Base-by-base conservation (phyloP, 2,888 invertebrate species). In the Caenorhabditis uteleia region DNA sequence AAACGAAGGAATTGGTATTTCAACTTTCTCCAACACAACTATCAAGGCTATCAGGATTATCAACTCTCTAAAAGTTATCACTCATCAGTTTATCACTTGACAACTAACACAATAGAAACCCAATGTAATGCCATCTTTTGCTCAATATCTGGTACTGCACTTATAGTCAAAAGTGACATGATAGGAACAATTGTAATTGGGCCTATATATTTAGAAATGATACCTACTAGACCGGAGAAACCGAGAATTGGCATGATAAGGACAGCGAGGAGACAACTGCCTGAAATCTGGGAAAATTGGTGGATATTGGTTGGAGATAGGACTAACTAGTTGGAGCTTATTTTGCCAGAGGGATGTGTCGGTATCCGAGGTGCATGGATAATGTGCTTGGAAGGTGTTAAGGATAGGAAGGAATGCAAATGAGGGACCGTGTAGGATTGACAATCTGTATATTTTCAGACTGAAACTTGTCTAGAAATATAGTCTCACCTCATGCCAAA, bases 331-430 rank as follows among this genome's bases (percentile, higher is more conserved):
- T 34, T 58, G 62, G 18, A 66, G 36, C 48, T 51, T 59, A 25
- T 54, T 44, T 23, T 26, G 47, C 66, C 66, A 66, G 4, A 38
- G 12, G 12, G 16, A 51, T 6, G 47, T 46, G 21, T 58, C 55
- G 7, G 59, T 50, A 10, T 59, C 51, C 3, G 46, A 4, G 20
- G 45, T 46, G 21, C 66, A 56, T 18, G 66, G 58, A 40, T 46
- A 60, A 6, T 38, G 29, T 14, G 70, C 54, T 36, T 61, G 62
- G 44, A 79, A 78, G 0, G 78, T 79, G 16, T 74, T 43, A 1
- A 80, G 49, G 16, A 81, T 73, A 6, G 80, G 81, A n/a, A 80
- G 56, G 44, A 80, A 80, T n/a, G 81, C 79, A 38, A 80, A 82
- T 3, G 78, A 77, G 2, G 80, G 78, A 0, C 80, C 80, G 45